Base-by-base conservation (phyloP, 2,113 vertebrate species). In the Nothobranchius furzeri region DNA sequence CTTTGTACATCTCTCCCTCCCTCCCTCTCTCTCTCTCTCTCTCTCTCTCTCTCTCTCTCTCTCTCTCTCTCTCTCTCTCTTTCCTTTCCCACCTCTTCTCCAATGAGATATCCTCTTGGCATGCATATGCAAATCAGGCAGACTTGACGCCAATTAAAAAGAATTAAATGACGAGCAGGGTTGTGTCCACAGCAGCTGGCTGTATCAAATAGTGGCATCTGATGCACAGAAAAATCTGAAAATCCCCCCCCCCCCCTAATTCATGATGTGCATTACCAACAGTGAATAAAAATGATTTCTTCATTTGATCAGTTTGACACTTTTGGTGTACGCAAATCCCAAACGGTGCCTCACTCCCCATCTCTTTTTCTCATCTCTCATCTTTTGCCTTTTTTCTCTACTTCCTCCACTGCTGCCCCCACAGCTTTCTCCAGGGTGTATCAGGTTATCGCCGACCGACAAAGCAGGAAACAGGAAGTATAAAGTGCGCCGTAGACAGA, bases 91-190 rank as follows among this genome's bases (percentile, higher is more conserved):
- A 85, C 61, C 79, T 82, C 78, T 85, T 59, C 49, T 78, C 83
- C 78, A 85, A 79, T 84, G 63, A 86, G 84, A 87, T 79, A 73
- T 60, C 73, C 87, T 72, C 74, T 78, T 77, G 65, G 68, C 73
- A 79, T 83, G 76, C 81, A 88, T 75, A 87, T 87, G 89, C 83
- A 90, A 89, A 89, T 68, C 75, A 79, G 63, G 51, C 55, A 57
- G 75, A 83, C 82, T 87, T 85, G 71, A 89, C 81, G 88, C 76
- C 86, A 86, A 84, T 85, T 87, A 85, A 81, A 77, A 61, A 47
- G 58, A 67, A 73, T 24, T 68, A 56, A 87, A 85, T 75, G 76
- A 83, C 42, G n/a, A 75, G 69, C 64, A 55, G 70, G 2, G 30
- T 50, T 65, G 68, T 87, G 76, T 71, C 64, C 53, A 79, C 60